phyloP scores from a whole-genome alignment of 2,888 invertebrate genomes.

The Altica lythri region DNA sequence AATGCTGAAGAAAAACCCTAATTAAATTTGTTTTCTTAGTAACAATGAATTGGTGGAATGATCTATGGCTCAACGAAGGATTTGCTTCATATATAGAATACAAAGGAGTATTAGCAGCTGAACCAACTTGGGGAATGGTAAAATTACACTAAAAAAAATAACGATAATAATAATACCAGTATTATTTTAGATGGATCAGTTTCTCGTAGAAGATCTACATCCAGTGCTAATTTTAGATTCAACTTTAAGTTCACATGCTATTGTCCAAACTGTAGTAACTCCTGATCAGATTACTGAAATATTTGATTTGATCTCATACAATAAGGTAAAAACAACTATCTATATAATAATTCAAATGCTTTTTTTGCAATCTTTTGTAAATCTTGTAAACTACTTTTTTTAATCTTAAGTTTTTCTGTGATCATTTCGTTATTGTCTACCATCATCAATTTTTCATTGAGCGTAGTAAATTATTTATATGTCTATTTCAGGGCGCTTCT shows the following conservation, averaged over 20 bases:
- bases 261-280: constrained; percentile 80
- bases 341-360: too few relatives aligned
- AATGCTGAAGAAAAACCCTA: too few relatives aligned
- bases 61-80: constrained; percentile 92
- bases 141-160: background rate
- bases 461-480: too few relatives aligned
- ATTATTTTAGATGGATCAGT: constrained; percentile 70
- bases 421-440: too few relatives aligned
- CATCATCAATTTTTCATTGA: background rate
- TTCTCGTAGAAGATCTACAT: constrained; percentile 73
- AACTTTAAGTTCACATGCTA: constrained; percentile 85
- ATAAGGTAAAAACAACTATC: constrained; percentile 82
- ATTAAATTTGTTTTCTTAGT: too few relatives aligned
- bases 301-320: constrained; percentile 90
- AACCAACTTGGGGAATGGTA: constrained; percentile 84
- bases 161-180: background rate
- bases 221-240: constrained; percentile 76
- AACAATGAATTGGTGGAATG: constrained; percentile 93
- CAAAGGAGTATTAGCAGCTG: constrained; percentile 72
- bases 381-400: too few relatives aligned
- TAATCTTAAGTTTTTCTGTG: too few relatives aligned
- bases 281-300: constrained; percentile 91
- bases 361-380: too few relatives aligned
- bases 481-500: constrained; percentile 88
- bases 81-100: constrained; percentile 90